Percentiles rank a stretch among this genome's conserved stretches.
phyloP scores from a whole-genome alignment of 2,888 invertebrate genomes.

The Aphrophora alni region DNA sequence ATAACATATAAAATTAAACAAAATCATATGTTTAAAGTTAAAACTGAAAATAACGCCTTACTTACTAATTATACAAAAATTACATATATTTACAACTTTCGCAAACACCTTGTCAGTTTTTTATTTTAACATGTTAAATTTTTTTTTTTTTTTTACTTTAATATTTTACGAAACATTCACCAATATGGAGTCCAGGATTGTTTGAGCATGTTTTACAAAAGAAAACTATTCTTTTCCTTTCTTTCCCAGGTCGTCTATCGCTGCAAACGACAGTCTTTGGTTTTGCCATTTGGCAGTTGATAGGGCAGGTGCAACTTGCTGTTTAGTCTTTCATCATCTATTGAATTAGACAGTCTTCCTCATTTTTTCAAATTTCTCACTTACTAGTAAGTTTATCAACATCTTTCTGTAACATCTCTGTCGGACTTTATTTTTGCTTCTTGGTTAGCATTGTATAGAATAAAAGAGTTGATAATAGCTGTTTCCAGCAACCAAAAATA shows the following conservation, averaged over 20 bases:
- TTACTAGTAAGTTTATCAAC: too few relatives aligned
- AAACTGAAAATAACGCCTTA: neutral
- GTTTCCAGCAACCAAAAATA: too few relatives aligned
- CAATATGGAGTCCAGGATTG: too few relatives aligned
- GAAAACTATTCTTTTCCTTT: constrained; percentile 20
- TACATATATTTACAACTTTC: neutral
- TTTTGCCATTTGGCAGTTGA: neutral
- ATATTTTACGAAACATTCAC: too few relatives aligned
- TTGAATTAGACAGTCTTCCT: constrained; percentile 5
- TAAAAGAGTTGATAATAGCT: too few relatives aligned
- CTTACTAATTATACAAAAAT: neutral
- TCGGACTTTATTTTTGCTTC: too few relatives aligned
- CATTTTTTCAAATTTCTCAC: neutral
- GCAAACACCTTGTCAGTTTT: neutral
- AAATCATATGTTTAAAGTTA: neutral
- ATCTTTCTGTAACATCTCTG: too few relatives aligned
- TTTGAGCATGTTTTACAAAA: too few relatives aligned
- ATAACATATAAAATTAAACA: constrained; percentile 6
- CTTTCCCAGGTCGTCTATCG: neutral
- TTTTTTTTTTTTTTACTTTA: too few relatives aligned
- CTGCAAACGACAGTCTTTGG: constrained; percentile 23
- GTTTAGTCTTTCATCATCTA: constrained; percentile 4
- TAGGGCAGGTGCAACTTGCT: constrained; percentile 8
- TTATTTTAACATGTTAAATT: neutral
- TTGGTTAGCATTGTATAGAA: too few relatives aligned